Evolutionary conservation across 2,888 invertebrate genomes (phyloP), one percentile per base, ranked within the genome.

Genomic region (Trichacis sp.): DNA sequence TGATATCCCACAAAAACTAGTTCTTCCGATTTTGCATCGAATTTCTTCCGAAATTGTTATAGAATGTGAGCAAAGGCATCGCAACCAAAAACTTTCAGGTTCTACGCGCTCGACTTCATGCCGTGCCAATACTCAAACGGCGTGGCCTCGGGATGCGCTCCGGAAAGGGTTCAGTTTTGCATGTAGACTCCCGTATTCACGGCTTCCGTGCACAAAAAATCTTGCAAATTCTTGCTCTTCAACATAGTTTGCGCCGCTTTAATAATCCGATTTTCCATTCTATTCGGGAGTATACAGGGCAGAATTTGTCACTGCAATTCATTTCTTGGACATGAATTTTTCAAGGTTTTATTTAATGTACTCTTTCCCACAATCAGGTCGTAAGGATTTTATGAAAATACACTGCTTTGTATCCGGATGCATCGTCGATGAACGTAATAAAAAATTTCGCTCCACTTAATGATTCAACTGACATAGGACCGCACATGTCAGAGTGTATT

Each of bases 401-500:
- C 3, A 74, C 64, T 4, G 38, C 11, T 0, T 61, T 9, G 14
- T 47, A 72, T 6, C 56, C 54, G 5, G 70, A 59, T 19, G 47
- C 60, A 15, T 70, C 69, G 50, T 73, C 69, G 17, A 65, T 67
- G 24, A 74, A 71, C 4, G 54, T 40, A 2, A 70, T 30, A 36
- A 64, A 71, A 43, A 51, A 70, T 14, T 51, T 63, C 6, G 64
- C 54, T 11, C 71, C 71, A 6, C 68, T 70, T 6, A 68, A 19
- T 6, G 72, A 73, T 52, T 64, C 54, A 17, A 49, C 49, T n/a
- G 58, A 45, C 68, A 73, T 70, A 6, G 71, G 69, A 11, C 70
- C 70, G 63, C 70, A 71, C 2, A 73, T 64, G 40, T 73, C 69
- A 0, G 68, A 60, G 18, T 71, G 68, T 6, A 72, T 33, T 17